These are phyloP conservation scores for Tryphoninae sp. DNA, from an alignment of 2,888 invertebrate species.

Conservation along the genomic window DNA sequence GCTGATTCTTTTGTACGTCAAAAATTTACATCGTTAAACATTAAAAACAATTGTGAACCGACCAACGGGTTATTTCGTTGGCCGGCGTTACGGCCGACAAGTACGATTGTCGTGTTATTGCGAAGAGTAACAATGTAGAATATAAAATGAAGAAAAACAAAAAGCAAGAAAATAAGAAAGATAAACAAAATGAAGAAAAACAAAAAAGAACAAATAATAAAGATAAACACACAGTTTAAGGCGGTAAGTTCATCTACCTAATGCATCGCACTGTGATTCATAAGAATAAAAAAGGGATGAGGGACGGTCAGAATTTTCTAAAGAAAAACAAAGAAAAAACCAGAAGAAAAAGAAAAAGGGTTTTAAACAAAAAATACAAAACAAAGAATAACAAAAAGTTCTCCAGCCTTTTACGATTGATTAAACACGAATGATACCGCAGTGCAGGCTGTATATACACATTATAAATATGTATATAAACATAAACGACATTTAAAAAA, in stretches of 20 bases:
- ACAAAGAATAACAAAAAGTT: constrained; percentile 30
- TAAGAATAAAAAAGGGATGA: constrained; percentile 50
- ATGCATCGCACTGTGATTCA: constrained; percentile 66
- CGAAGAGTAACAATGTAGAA: constrained; percentile 47
- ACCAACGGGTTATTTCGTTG: constrained; percentile 45
- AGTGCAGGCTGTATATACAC: constrained; percentile 63
- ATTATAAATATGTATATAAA: constrained; percentile 64
- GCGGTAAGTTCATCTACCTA: constrained; percentile 64
- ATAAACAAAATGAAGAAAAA: constrained; percentile 6
- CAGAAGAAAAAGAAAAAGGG: constrained; percentile 15
- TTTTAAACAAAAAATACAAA: constrained; percentile 16
- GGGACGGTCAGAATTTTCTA: constrained; percentile 51
- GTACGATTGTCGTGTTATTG: constrained; percentile 39
- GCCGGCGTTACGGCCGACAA: constrained; percentile 48
- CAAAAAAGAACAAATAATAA: background rate
- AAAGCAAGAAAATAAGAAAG: constrained; percentile 6
- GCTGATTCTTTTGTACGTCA: constrained; percentile 60
- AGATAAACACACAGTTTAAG: constrained; percentile 53
- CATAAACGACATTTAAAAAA: constrained; percentile 42
- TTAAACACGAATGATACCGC: constrained; percentile 53
- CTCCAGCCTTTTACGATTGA: constrained; percentile 61
- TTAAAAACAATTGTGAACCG: constrained; percentile 19
- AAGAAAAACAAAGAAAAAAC: background rate
- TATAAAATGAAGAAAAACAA: constrained; percentile 1
- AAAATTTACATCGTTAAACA: constrained; percentile 51